phyloP scores from a whole-genome alignment of 2,888 invertebrate genomes.

The Leptura quadrifasciata region DNA sequence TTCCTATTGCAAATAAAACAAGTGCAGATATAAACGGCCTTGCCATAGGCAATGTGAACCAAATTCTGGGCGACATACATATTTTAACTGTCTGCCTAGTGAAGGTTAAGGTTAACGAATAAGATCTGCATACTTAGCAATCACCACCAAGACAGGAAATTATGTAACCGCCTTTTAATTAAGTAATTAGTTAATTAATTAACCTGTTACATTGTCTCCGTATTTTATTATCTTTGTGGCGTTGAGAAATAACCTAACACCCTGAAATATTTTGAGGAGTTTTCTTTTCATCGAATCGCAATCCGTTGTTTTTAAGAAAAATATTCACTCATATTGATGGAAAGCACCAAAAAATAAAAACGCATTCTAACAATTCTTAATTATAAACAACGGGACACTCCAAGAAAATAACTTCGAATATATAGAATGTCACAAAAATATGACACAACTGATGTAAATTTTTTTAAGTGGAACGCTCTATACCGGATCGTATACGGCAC shows the following conservation, averaged over 20 bases:
- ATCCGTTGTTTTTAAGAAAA: no score
- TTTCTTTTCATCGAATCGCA: no score
- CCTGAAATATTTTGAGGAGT: neutral
- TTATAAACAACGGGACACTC: no score
- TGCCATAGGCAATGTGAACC: constrained; percentile 24
- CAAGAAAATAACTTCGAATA: no score
- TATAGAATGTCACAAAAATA: no score
- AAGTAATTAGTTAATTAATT: neutral
- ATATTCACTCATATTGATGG: no score
- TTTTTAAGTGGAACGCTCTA: no score
- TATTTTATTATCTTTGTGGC: neutral
- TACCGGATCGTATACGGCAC: no score
- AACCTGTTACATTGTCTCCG: neutral
- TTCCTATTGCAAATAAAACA: neutral
- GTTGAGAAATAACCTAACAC: neutral
- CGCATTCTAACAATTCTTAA: no score
- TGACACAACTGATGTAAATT: no score
- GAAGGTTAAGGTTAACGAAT: constrained; percentile 36
- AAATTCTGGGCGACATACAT: constrained; percentile 21
- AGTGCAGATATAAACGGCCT: constrained; percentile 13
- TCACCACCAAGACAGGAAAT: neutral
- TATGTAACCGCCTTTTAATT: constrained; percentile 6
- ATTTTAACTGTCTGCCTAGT: neutral
- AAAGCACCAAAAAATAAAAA: no score
- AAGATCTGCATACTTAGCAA: neutral